phyloP scores from a whole-genome alignment of 30 jellyfish, hydroid and myxozoan genomes.

The Pseudorhiza aurosa region DNA sequence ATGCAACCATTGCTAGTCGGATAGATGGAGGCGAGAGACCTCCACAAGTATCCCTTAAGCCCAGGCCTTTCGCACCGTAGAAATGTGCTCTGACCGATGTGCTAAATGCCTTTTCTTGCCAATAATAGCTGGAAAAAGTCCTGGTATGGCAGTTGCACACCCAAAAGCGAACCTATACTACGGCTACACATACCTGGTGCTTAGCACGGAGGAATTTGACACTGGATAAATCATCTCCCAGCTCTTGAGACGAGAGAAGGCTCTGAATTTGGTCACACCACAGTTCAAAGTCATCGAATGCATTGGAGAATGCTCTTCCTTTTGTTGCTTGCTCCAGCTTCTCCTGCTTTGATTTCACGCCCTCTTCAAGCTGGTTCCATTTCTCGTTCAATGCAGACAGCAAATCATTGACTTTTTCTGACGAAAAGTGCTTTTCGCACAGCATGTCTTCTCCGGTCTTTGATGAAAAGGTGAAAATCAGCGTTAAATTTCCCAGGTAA shows the following conservation, averaged over 20 bases:
- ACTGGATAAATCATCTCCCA: constrained; percentile 60
- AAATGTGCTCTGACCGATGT: too few species aligned
- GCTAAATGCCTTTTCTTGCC: too few species aligned
- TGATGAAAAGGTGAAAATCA: background rate
- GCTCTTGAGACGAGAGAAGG: constrained; percentile 24
- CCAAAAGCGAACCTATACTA: too few species aligned
- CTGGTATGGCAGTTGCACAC: too few species aligned
- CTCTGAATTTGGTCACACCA: constrained; percentile 68
- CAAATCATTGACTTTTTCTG: constrained; percentile 49
- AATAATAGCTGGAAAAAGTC: too few species aligned
- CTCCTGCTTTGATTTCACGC: constrained; percentile 26
- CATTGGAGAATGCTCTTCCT: constrained; percentile 39
- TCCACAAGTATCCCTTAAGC: too few species aligned
- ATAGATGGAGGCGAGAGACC: too few species aligned
- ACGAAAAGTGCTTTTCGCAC: constrained; percentile 30
- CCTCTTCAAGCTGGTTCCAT: constrained; percentile 63
- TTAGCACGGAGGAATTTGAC: constrained; percentile 34
- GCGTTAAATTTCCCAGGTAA: too few species aligned
- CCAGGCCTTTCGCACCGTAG: too few species aligned
- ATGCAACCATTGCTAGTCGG: too few species aligned
- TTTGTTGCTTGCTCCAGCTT: constrained; percentile 60
- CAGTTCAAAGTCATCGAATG: constrained; percentile 38
- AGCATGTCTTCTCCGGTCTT: constrained; percentile 65
- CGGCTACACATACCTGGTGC: too few species aligned
- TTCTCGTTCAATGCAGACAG: constrained; percentile 45